Percentiles rank a stretch among this genome's conserved stretches.
Conservation (phyloP, 2,888 invertebrate species). For the Nycteola revayana region DNA sequence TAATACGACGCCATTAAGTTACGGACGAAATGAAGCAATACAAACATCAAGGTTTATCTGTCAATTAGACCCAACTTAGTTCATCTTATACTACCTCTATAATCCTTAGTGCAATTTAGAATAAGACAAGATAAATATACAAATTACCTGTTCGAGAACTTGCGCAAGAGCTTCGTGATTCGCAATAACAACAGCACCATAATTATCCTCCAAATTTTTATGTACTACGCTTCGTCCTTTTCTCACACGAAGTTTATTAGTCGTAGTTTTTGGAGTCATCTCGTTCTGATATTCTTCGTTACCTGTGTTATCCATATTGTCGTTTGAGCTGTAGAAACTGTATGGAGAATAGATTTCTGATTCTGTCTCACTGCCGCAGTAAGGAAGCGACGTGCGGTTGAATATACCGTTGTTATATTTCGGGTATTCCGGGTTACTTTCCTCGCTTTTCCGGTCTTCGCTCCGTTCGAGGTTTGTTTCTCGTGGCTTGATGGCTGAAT, state of each 20-base stretch:
- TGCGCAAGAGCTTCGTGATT: conserved; percentile 95
- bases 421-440: conserved; percentile 72
- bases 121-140: conserved; percentile 31
- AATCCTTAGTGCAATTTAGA: too few relatives aligned
- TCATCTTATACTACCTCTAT: too few relatives aligned
- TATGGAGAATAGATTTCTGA: conserved; percentile 92
- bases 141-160: conserved; percentile 91
- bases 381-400: conserved; percentile 87
- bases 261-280: conserved; percentile 72
- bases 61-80: too few relatives aligned
- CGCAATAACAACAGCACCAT: conserved; percentile 93
- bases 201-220: conserved; percentile 93
- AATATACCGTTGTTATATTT: conserved; percentile 83
- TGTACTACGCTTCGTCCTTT: conserved; percentile 92
- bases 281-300: conserved; percentile 72
- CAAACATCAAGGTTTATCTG: too few relatives aligned
- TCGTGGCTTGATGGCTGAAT: conserved; percentile 79
- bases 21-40: too few relatives aligned
- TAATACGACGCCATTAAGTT: too few relatives aligned
- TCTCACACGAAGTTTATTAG: conserved; percentile 87
- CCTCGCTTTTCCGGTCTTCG: conserved; percentile 50
- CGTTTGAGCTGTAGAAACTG: conserved; percentile 86
- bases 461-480: conserved; percentile 46
- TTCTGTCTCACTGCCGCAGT: conserved; percentile 92
- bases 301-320: conserved; percentile 72